Conservation (phyloP, 2,113 vertebrate genomes). For the Spea bombifrons region DNA sequence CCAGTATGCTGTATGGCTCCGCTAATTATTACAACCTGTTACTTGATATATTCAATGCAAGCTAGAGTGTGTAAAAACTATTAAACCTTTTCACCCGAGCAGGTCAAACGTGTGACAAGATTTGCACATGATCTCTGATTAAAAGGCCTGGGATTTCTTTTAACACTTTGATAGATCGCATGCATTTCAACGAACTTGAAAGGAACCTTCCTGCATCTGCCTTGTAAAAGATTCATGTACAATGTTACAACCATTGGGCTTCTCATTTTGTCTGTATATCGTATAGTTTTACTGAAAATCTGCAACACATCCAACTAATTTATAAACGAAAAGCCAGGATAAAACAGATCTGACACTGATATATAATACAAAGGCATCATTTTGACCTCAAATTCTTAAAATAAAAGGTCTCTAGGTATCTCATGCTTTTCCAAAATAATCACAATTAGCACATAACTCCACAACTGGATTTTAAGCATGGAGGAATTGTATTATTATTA, state of each 20-base stretch:
- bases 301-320: conserved; percentile 11
- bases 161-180: conserved; percentile 20
- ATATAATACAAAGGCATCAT: too few relatives aligned
- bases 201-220: conserved; percentile 22
- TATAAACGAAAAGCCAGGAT: neutral
- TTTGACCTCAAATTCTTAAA: too few relatives aligned
- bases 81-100: conserved; percentile 40
- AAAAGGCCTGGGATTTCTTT: conserved; percentile 21
- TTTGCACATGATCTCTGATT: conserved; percentile 40
- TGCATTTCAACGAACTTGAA: conserved; percentile 28
- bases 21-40: conserved; percentile 47
- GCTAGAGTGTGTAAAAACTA: conserved; percentile 31
- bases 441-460: too few relatives aligned
- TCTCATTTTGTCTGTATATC: conserved; percentile 11
- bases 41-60: conserved; percentile 33
- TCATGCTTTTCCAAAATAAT: too few relatives aligned
- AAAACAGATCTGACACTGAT: too few relatives aligned
- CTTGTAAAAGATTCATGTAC: conserved; percentile 18
- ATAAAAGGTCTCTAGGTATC: too few relatives aligned
- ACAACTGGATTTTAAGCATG: too few relatives aligned
- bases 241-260: conserved; percentile 5
- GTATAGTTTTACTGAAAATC: neutral
- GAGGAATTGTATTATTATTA: too few relatives aligned
- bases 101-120: conserved; percentile 41
- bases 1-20: conserved; percentile 24